These are phyloP conservation scores for Myotis yumanensis DNA, from an alignment of 2,113 vertebrate genomes.

Conservation along the genomic window DNA sequence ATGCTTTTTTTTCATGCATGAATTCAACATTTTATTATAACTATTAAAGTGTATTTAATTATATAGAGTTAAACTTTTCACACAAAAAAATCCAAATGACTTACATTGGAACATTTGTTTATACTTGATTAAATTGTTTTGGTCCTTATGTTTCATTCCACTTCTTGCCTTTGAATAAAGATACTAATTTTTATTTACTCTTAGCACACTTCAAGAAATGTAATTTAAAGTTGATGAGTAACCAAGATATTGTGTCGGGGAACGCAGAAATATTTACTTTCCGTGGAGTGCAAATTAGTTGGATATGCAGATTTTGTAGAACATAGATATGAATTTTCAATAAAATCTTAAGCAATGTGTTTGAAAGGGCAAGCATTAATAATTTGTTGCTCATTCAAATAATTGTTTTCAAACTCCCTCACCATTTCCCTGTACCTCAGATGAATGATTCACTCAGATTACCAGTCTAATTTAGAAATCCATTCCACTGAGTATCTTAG, in stretches of 20 bases:
- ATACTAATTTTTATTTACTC: constrained; percentile 50
- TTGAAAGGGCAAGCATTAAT: neutral
- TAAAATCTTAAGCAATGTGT: constrained; percentile 23
- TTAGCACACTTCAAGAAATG: constrained; percentile 57
- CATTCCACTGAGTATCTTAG: neutral
- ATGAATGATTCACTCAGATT: neutral
- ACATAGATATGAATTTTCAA: constrained; percentile 41
- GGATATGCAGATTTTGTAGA: neutral
- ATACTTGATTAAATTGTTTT: constrained; percentile 36
- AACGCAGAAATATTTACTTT: constrained; percentile 50
- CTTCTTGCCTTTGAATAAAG: constrained; percentile 42
- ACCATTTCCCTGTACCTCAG: neutral
- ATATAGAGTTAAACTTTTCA: neutral
- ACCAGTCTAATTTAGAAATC: neutral
- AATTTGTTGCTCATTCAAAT: neutral
- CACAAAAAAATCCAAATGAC: neutral
- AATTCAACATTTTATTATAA: constrained; percentile 37
- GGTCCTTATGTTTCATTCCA: constrained; percentile 54
- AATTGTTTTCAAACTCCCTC: neutral
- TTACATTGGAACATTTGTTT: constrained; percentile 49
- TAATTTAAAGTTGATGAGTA: constrained; percentile 59
- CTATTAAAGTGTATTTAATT: constrained; percentile 33
- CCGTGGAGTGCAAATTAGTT: constrained; percentile 20
- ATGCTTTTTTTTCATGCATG: constrained; percentile 9
- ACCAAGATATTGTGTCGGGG: neutral